phyloP scores from a whole-genome alignment of 2,888 invertebrate genomes.

The Scaptomyza caliginosa region DNA sequence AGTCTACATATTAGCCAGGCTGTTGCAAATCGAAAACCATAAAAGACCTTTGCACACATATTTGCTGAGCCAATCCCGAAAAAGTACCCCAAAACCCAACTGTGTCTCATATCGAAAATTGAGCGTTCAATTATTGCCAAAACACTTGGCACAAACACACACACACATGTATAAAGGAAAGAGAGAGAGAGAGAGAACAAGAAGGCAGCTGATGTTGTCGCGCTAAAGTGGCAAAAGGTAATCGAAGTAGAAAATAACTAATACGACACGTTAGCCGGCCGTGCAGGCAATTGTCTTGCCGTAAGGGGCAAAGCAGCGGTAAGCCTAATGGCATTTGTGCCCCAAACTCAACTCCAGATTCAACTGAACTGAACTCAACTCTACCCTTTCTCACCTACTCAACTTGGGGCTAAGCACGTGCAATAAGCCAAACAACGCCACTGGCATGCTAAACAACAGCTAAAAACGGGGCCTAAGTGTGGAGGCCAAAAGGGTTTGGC shows the following conservation, averaged over 20 bases:
- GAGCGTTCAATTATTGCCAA: conserved; percentile 76
- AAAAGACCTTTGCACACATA: conserved; percentile 15
- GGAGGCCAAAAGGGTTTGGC: conserved; percentile 70
- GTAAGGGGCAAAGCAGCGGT: conserved; percentile 32
- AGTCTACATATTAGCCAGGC: background rate
- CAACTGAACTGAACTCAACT: conserved; percentile 22
- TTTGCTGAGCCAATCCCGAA: conserved; percentile 14
- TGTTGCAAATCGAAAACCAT: conserved; percentile 10
- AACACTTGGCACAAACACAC: conserved; percentile 61
- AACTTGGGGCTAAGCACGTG: conserved; percentile 67
- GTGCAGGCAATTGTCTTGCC: conserved; percentile 67
- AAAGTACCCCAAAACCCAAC: conserved; percentile 5
- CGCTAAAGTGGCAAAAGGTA: conserved; percentile 80
- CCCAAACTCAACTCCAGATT: conserved; percentile 2
- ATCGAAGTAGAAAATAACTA: conserved; percentile 80
- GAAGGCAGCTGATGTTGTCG: conserved; percentile 59
- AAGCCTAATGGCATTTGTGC: conserved; percentile 74
- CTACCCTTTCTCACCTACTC: conserved; percentile 14
- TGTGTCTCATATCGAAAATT: conserved; percentile 70
- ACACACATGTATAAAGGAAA: too few relatives aligned
- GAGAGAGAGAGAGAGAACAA: background rate
- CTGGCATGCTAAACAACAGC: conserved; percentile 74
- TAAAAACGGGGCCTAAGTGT: conserved; percentile 14
- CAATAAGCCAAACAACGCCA: conserved; percentile 80
- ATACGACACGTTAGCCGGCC: conserved; percentile 78